Conservation (phyloP, 2,113 vertebrate genomes). For the Alaudala cheleensis region DNA sequence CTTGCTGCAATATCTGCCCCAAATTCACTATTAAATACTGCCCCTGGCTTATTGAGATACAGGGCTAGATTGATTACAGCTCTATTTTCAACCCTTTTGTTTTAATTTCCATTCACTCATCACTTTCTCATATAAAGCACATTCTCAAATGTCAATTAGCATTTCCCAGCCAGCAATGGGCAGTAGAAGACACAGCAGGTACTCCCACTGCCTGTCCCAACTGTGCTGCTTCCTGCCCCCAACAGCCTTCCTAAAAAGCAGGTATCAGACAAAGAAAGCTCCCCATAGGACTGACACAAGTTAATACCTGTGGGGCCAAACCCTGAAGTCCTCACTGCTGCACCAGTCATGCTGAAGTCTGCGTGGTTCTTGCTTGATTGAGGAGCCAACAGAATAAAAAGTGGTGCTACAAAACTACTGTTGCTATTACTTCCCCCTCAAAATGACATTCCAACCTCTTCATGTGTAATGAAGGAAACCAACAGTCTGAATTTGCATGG, state of each 20-base stretch:
- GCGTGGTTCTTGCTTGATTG: accelerated
- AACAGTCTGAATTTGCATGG: background rate
- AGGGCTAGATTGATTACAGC: conserved; percentile 56
- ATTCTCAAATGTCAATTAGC: conserved; percentile 11
- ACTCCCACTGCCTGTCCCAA: background rate
- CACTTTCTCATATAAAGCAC: conserved; percentile 29
- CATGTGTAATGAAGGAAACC: background rate
- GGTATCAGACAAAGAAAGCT: background rate
- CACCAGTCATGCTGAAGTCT: background rate
- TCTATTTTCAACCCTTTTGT: conserved; percentile 70
- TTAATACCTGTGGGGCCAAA: background rate
- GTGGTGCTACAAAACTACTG: background rate
- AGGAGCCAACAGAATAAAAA: background rate
- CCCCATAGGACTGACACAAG: accelerated
- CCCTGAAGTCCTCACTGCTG: background rate
- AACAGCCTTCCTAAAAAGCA: background rate
- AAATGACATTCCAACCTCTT: background rate
- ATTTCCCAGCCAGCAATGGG: background rate
- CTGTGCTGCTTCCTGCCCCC: accelerated
- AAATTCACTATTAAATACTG: conserved; percentile 43
- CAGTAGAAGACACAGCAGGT: background rate
- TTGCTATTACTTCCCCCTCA: background rate
- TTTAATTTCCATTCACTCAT: conserved; percentile 66
- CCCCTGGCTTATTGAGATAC: conserved; percentile 58
- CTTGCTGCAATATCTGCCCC: conserved; percentile 55